Conservation (phyloP, 2,113 vertebrate genomes). For the Tursiops truncatus region DNA sequence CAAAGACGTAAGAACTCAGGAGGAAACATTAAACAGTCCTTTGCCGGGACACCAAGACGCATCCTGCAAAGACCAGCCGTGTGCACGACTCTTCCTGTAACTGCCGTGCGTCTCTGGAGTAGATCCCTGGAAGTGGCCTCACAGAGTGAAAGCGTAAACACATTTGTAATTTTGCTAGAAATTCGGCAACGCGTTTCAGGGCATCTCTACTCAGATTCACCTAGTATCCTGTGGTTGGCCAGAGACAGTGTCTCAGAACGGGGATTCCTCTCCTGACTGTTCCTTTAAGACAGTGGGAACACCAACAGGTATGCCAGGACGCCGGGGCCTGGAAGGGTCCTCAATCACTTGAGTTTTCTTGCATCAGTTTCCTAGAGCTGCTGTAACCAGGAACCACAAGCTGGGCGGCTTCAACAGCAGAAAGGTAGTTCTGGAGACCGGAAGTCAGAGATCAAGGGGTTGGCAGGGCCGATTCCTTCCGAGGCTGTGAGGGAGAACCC, state of each 20-base stretch:
- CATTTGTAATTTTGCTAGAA: background rate
- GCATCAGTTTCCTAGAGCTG: background rate
- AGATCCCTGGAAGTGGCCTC: background rate
- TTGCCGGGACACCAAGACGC: background rate
- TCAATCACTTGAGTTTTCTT: fast-evolving
- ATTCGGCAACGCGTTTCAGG: background rate
- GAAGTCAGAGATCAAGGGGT: background rate
- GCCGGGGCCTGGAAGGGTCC: background rate
- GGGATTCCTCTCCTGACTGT: background rate
- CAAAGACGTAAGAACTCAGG: background rate
- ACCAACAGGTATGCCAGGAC: background rate
- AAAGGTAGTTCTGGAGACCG: background rate
- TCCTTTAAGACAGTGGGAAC: background rate
- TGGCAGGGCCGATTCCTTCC: background rate
- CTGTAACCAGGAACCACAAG: background rate
- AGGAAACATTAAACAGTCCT: background rate
- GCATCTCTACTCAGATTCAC: background rate
- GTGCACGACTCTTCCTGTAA: background rate
- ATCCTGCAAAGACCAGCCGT: background rate
- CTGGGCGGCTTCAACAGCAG: background rate
- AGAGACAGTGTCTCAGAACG: background rate
- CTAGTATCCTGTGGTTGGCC: fast-evolving
- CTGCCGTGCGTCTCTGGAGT: background rate
- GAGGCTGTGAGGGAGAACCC: too few relatives aligned
- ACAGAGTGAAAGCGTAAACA: background rate